Conservation (phyloP, 1,140 invertebrate species). For the Anoplolepis gracilipes region DNA sequence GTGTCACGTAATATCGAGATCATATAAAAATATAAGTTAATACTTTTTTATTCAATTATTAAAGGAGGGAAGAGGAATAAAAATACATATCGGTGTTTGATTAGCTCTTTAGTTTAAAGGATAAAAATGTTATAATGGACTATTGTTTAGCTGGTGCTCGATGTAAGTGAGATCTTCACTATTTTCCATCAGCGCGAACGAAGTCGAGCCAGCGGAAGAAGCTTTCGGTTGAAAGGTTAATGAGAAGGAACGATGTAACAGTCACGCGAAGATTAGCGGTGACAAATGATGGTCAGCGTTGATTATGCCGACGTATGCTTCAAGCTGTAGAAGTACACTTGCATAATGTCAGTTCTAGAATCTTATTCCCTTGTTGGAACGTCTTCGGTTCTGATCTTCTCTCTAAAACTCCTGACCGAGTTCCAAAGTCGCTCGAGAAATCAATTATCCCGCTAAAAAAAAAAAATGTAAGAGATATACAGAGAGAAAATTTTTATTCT, state of each 20-base stretch:
- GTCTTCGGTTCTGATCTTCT: background rate
- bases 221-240: conserved; percentile 57
- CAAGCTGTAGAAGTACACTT: conserved; percentile 27
- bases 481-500: background rate
- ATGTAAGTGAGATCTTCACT: conserved; percentile 38
- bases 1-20: too few species aligned
- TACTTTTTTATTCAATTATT: background rate
- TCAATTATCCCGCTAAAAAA: background rate
- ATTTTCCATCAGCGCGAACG: conserved; percentile 24
- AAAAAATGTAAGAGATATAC: background rate
- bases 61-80: background rate
- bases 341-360: conserved; percentile 28
- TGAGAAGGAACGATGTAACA: conserved; percentile 43
- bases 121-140: conserved; percentile 19
- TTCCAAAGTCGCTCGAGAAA: background rate
- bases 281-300: conserved; percentile 45
- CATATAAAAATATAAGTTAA: too few species aligned
- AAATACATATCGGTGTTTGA: background rate
- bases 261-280: conserved; percentile 54
- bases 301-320: conserved; percentile 42
- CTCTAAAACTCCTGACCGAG: background rate
- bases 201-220: conserved; percentile 46
- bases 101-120: background rate
- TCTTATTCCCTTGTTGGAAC: background rate
- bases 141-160: conserved; percentile 16